Evolutionary conservation across 2,113 vertebrate genomes (phyloP).

Genomic region (Gracilinanus agilis): DNA sequence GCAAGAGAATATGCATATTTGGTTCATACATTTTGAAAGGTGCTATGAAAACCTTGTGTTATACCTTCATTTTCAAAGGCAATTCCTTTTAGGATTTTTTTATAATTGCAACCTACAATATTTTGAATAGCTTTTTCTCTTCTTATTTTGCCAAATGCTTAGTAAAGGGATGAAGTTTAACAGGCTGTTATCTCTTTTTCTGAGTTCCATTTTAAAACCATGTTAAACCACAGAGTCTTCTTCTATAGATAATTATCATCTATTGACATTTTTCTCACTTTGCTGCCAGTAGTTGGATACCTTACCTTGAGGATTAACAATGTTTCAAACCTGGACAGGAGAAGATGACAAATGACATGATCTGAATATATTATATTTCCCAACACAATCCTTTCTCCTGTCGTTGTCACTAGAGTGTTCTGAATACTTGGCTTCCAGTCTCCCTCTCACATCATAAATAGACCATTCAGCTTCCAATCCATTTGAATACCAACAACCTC

Average conservation of each 20-base stretch:
- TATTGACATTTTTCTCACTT: not conserved
- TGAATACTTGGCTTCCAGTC: not conserved
- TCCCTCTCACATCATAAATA: constrained; percentile 29
- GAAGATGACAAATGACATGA: no score
- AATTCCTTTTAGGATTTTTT: not conserved
- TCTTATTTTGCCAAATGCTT: rapidly evolving
- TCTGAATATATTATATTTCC: not conserved
- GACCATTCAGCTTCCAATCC: constrained; percentile 29
- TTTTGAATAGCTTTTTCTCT: not conserved
- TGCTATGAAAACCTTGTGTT: not conserved
- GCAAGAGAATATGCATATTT: not conserved
- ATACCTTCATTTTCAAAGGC: not conserved
- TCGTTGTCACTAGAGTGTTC: not conserved
- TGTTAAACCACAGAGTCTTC: not conserved
- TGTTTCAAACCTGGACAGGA: not conserved
- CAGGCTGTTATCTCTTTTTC: not conserved
- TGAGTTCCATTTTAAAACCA: not conserved
- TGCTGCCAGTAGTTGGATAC: not conserved
- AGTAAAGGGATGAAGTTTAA: not conserved
- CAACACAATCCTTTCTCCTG: not conserved
- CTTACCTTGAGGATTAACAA: not conserved
- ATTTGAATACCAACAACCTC: constrained; percentile 65
- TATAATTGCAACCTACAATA: not conserved
- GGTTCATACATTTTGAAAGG: not conserved
- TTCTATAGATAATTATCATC: rapidly evolving